A percentile compares a stretch with the other conserved stretches of the same genome.
Conservation (phyloP, 2,797 vertebrate genomes). For the Oceanodroma leucorhoa region DNA sequence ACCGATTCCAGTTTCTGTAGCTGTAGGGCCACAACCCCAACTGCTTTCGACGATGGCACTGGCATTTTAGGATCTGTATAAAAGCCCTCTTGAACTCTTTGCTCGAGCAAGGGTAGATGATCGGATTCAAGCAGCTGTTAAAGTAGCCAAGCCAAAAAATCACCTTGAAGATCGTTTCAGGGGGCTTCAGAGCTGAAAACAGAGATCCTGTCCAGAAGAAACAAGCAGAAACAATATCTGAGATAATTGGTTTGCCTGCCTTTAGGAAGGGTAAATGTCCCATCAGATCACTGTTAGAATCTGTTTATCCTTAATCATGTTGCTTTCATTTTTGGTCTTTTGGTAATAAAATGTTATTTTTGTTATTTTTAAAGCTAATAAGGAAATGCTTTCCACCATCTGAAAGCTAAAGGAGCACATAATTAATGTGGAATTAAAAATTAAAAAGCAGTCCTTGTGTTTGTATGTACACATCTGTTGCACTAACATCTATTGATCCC, state of each 20-base stretch:
- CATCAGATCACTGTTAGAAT: not conserved
- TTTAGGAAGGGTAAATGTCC: not conserved
- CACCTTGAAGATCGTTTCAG: slow-evolving; percentile 90
- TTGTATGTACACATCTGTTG: not conserved
- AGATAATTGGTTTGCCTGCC: not conserved
- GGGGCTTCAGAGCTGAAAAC: slow-evolving; percentile 86
- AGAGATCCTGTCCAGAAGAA: slow-evolving; percentile 83
- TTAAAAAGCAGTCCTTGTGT: not conserved
- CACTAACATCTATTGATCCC: not conserved
- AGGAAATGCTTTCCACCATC: not conserved
- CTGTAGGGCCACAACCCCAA: slow-evolving; percentile 86
- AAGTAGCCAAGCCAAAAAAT: slow-evolving; percentile 98
- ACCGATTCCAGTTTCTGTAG: slow-evolving; percentile 87
- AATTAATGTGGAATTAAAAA: not conserved
- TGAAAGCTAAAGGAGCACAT: not conserved
- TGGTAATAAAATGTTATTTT: not conserved
- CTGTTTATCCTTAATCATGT: not conserved
- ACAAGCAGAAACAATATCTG: slow-evolving; percentile 23
- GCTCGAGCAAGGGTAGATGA: slow-evolving; percentile 97
- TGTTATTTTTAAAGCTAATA: not conserved
- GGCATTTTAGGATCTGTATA: slow-evolving; percentile 90
- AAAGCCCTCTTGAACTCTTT: slow-evolving; percentile 97
- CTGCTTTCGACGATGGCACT: slow-evolving; percentile 84
- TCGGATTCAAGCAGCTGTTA: slow-evolving; percentile 97
- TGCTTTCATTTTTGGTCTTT: not conserved